Percentiles rank a stretch among this genome's conserved stretches.
Evolutionary conservation across 2,113 vertebrate species (phyloP).

Genomic region (Panurus biarmicus): DNA sequence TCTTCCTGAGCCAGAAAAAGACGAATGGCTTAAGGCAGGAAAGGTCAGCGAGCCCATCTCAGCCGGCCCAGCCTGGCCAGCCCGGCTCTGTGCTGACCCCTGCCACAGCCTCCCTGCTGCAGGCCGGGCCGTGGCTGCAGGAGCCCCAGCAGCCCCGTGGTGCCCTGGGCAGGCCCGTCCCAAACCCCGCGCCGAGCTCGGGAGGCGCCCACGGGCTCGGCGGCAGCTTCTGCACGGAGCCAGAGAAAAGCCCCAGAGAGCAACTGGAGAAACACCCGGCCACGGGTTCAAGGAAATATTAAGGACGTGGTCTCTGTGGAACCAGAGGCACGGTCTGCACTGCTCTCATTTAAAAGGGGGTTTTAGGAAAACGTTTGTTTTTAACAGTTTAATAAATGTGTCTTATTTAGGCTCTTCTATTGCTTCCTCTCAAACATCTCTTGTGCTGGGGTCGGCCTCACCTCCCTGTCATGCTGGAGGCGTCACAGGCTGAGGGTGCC

Average conservation of each 20-base stretch:
- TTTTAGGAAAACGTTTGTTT: slow-evolving; percentile 30
- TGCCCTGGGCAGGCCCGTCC: not conserved
- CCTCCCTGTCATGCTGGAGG: accelerated
- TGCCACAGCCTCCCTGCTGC: not conserved
- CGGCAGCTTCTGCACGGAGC: not conserved
- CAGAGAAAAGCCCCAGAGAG: not conserved
- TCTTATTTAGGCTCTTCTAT: not conserved
- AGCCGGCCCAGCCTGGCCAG: accelerated
- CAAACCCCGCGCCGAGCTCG: accelerated
- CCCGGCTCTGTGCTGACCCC: not conserved
- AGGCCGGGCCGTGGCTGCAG: not conserved
- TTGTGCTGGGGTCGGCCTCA: not conserved
- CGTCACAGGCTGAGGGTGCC: not conserved
- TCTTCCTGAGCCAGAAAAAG: not conserved
- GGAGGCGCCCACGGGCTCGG: not conserved
- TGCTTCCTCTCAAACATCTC: not conserved
- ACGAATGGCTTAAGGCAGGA: not conserved
- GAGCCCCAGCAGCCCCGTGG: too few species aligned
- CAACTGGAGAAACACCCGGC: not conserved
- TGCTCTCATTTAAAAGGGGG: not conserved
- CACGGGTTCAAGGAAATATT: not conserved
- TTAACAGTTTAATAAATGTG: not conserved
- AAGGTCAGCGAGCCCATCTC: accelerated
- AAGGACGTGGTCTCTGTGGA: not conserved
- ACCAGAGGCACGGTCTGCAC: not conserved